Conservation (phyloP, 2,113 vertebrate genomes). For the Notiomystis cincta region DNA sequence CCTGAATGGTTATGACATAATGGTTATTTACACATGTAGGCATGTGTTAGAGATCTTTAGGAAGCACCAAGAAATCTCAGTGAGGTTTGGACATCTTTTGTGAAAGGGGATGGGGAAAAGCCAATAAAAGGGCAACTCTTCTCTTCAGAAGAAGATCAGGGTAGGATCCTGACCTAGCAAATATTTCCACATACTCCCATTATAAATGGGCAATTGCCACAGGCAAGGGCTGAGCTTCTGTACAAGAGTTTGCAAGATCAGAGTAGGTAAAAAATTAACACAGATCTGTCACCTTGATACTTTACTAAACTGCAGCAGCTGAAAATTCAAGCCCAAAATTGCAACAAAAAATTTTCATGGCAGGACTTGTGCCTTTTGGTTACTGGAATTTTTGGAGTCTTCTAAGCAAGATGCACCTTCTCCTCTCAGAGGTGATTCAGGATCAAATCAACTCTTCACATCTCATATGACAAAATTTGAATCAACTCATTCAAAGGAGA, state of each 20-base stretch:
- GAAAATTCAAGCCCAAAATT: neutral
- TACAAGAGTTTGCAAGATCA: neutral
- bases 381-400: neutral
- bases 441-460: neutral
- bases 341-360: neutral
- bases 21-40: neutral
- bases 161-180: neutral
- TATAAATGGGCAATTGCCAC: neutral
- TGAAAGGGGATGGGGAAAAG: neutral
- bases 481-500: neutral
- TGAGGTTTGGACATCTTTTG: neutral
- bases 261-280: neutral
- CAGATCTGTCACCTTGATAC: neutral
- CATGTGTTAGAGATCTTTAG: neutral
- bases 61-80: neutral
- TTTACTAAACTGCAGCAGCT: neutral
- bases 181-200: neutral
- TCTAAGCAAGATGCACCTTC: neutral
- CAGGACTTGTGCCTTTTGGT: neutral
- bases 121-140: neutral
- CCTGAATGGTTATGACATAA: neutral
- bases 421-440: neutral
- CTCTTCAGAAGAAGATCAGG: neutral
- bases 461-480: neutral
- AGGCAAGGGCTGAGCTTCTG: neutral